Evolutionary conservation across 2,888 invertebrate genomes (phyloP).

Genomic region (Andrena flavipes): DNA sequence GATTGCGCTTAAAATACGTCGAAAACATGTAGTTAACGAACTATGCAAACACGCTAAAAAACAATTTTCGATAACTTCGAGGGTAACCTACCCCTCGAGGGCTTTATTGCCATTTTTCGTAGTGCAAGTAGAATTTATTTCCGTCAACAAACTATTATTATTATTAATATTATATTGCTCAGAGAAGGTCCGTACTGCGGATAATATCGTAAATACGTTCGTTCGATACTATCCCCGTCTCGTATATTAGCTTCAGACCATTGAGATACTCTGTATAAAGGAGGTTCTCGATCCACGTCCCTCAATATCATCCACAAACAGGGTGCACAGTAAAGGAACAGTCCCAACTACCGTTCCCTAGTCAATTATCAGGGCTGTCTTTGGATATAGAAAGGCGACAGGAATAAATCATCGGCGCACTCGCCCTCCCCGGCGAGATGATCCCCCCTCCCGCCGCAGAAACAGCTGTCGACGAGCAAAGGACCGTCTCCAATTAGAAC

Average conservation of each 20-base stretch:
- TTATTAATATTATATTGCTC: too few species aligned
- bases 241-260: not conserved
- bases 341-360: not conserved
- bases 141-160: too few species aligned
- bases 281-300: not conserved
- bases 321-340: not conserved
- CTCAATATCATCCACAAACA: not conserved
- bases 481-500: conserved; percentile 34
- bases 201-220: too few species aligned
- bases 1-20: too few species aligned
- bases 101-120: too few species aligned
- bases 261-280: not conserved
- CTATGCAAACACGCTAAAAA: too few species aligned
- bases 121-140: too few species aligned
- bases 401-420: conserved; percentile 23
- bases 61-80: too few species aligned
- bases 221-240: too few species aligned
- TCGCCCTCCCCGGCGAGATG: not conserved
- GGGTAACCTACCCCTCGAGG: too few species aligned
- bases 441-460: not conserved
- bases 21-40: too few species aligned
- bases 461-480: conserved; percentile 16
- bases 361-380: conserved; percentile 14
- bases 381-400: not conserved
- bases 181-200: too few species aligned